Base-by-base conservation (phyloP, 2,888 invertebrate genomes). In the Spodoptera exigua region DNA sequence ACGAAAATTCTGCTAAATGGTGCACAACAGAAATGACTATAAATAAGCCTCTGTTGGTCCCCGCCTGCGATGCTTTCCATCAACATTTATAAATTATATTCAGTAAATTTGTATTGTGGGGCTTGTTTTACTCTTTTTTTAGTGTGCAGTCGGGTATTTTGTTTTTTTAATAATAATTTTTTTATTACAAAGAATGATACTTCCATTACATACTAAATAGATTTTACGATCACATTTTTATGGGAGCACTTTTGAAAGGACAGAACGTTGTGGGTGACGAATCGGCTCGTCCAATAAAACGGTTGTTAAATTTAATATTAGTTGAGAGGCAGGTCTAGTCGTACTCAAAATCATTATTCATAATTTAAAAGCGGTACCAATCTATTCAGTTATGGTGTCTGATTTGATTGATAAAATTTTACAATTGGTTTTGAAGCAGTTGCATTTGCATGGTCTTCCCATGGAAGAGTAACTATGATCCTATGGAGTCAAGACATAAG, bases 151-250 rank as follows among this genome's bases (percentile, higher is more conserved):
- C n/a, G n/a, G n/a, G n/a, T n/a, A n/a, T n/a, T n/a, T n/a, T n/a
- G n/a, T n/a, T n/a, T n/a, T n/a, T n/a, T n/a, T n/a, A n/a, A n/a
- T n/a, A n/a, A n/a, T n/a, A n/a, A n/a, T 21, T 14, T 34, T 10
- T 43, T 47, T 41, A 36, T 48, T 46, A 27, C 27, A 1, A 27
- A 27, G 4, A 27, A 9, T 7, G 27, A 7, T 27, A 27, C 27
- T 27, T 27, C 27, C 7, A 27, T 27, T 27, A 27, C 27, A 27
- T 67, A 67, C 44, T 56, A 66, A 53, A 65, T 62, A 67, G 59
- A 43, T 48, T 70, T 72, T 72, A 72, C 44, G 65, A 70, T 41
- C 48, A 49, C 59, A 52, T 44, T 57, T 68, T 61, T 69, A 73
- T 49, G 48, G 35, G 46, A 36, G 27, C 35, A 14, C 47, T 44